Base-by-base conservation (phyloP, 2,888 invertebrate genomes). In the Pammene aurita region DNA sequence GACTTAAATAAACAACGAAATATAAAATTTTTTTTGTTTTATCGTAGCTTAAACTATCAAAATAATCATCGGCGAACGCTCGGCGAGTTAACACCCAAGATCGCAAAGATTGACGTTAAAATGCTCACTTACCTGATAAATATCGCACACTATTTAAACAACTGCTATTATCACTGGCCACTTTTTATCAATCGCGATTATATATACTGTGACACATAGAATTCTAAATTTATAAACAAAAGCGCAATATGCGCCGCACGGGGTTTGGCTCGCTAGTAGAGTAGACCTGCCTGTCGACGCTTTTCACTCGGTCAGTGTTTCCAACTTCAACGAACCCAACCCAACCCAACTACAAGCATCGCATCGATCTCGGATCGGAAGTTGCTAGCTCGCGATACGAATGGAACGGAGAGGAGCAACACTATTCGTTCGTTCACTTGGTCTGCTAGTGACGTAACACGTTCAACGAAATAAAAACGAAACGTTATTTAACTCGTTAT, bases 331-430 rank as follows among this genome's bases (percentile, higher is more conserved):
- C 75, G 76, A 77, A 76, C 77, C 68, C 50, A 64, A 57, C 68
- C 68, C 64, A 69, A 69, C 50, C 58, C 58, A 0, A 44, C 44
- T 46, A 64, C 63, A 62, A 80, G 85, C 86, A 88, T 88, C 87
- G 85, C 86, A 88, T 88, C 87, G 87, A 84, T 84, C 82, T 85
- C 80, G 77, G 79, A 79, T 85, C 80, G 77, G 79, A 79, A 79
- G 79, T 80, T 78, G 79, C 80, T 78, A 77, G 78, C 80, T 78
- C 77, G 82, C 77, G 80, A 81, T 76, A 78, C 82, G 84, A 84
- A 81, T 81, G 77, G 76, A 81, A 77, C 76, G 61, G 63, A 67
- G 56, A 42, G 34, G 58, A 52, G 35, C 67, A 62, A n/a, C 62
- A 56, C 56, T 67, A 67, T 62, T 67, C 67, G 62, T 71, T 58